Evolutionary conservation across 2,797 vertebrate genomes (phyloP), one percentile per base, ranked within the genome.

Genomic region (Mormyrus proboscirostris): DNA sequence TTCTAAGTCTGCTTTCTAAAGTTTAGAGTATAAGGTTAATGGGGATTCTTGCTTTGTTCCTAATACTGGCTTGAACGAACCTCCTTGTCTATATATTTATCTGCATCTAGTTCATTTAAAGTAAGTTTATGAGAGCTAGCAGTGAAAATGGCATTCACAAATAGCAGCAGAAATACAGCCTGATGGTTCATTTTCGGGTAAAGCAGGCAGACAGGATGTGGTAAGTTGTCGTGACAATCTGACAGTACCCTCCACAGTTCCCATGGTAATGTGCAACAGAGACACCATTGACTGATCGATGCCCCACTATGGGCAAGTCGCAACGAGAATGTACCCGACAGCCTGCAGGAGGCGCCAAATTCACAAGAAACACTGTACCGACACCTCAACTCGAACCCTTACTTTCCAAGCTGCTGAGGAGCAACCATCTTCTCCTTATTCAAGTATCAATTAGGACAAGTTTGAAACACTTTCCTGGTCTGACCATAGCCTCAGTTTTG

Each of bases 401-500:
- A 82, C 41, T 47, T 9, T 82, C 6, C 47, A 10, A 49, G 82
- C 44, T n/a, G 19, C 44, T 9, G 8, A 83, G 16, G 19, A 50
- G 79, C 44, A n/a, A 50, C 44, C n/a, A 10, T 14, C 19, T 50
- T 47, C 41, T 9, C 41, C 47, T 49, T 4, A 49, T 25, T n/a
- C 82, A 84, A 9, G 19, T 84, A 22, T 49, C 22, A 49, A 84
- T 84, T 10, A 49, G 82, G n/a, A 50, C 82, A 49, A 84, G 47
- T 50, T 84, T 84, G 41, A 50, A 84, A 49, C 47, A 49, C 82
- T 49, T 44, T 49, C 82, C 82, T 22, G 44, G 44, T 49, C n/a
- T 84, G 82, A 84, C 41, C 55, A 88, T 53, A 88, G 69, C 41
- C 87, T 88, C 50, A 41, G 41, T 44, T 44, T 41, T 79, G 73